These are phyloP conservation scores for Coptodon rendalli DNA, from an alignment of 2,113 vertebrate genomes.

Conservation along the genomic window DNA sequence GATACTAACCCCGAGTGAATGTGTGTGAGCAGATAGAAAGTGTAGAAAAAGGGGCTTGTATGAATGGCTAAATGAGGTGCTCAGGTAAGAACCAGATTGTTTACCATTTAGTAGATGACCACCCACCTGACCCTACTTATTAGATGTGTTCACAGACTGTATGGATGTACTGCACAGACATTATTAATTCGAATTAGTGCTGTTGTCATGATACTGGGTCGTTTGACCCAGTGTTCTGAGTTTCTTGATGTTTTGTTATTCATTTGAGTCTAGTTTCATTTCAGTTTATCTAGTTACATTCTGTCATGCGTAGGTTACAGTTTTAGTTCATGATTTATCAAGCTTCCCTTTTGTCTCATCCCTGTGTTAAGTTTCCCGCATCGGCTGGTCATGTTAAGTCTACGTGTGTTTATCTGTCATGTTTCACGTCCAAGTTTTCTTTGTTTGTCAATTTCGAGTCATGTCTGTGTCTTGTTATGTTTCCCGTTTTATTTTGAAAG, in stretches of 20 bases:
- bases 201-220: not conserved
- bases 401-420: not conserved
- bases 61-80: not conserved
- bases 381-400: not conserved
- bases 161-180: not conserved
- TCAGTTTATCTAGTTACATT: not conserved
- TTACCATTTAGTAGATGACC: not conserved
- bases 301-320: not conserved
- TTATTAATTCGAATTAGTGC: not conserved
- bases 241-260: not conserved
- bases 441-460: not conserved
- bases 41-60: not conserved
- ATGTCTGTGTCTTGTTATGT: not conserved
- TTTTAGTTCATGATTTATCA: not conserved
- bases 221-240: not conserved
- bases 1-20: not conserved
- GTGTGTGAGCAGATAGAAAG: not conserved
- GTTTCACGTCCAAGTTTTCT: not conserved
- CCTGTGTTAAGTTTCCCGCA: not conserved
- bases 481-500: not conserved
- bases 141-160: not conserved
- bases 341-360: not conserved
- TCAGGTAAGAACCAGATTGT: not conserved
- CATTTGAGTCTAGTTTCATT: not conserved
- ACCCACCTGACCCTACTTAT: not conserved